A percentile compares a stretch with the other conserved stretches of the same genome.
These are phyloP conservation scores for Petroica traversi DNA, from an alignment of 2,113 vertebrate genomes.

Conservation along the genomic window DNA sequence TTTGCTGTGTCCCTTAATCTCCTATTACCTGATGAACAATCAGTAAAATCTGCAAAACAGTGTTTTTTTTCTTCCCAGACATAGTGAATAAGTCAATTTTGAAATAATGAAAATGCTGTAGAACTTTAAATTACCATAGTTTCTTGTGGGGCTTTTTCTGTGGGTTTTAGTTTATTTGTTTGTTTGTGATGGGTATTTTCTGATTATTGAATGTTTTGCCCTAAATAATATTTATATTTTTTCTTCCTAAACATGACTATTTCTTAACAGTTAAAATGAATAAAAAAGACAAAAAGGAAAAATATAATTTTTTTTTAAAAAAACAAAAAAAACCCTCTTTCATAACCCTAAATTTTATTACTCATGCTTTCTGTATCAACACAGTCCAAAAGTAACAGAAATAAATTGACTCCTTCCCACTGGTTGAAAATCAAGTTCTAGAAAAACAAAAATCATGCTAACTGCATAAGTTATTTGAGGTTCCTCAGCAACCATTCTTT, in stretches of 20 bases:
- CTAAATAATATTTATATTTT: accelerated
- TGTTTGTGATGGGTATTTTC: not conserved
- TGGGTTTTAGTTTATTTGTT: not conserved
- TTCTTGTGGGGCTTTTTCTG: accelerated
- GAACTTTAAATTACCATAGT: not conserved
- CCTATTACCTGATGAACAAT: not conserved
- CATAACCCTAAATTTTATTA: not conserved
- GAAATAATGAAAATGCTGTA: not conserved
- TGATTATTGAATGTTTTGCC: not conserved
- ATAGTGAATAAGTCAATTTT: not conserved
- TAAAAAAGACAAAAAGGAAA: not conserved
- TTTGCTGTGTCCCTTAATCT: not conserved
- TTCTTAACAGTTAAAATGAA: not conserved
- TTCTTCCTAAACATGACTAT: not conserved
- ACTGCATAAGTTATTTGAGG: not conserved
- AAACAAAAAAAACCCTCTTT: accelerated
- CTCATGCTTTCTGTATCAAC: not conserved
- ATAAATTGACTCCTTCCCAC: not conserved
- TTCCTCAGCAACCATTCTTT: not conserved
- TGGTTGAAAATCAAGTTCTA: not conserved
- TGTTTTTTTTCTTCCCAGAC: not conserved
- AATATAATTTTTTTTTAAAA: not conserved
- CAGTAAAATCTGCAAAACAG: not conserved
- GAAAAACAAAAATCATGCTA: not conserved
- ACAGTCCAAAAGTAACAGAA: not conserved